Conservation (phyloP, 2,797 vertebrate genomes). For the Coilia nasus region DNA sequence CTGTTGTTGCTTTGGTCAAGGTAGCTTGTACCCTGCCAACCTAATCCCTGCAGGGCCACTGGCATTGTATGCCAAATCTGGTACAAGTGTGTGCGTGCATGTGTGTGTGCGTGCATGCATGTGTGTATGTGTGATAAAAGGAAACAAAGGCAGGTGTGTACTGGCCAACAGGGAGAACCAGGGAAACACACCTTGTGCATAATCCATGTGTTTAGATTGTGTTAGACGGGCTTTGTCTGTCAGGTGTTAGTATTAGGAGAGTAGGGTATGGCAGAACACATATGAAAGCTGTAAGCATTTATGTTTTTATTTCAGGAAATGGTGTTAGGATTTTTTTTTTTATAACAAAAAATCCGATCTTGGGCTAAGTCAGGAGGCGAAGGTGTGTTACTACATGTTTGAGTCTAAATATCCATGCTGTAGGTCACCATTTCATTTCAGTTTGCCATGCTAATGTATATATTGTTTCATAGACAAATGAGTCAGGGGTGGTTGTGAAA, state of each 20-base stretch:
- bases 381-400: not conserved
- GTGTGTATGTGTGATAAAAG: not conserved
- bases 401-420: too few relatives aligned
- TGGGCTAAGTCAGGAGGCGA: conserved; percentile 49
- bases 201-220: not conserved
- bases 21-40: not conserved
- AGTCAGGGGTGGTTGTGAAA: not conserved
- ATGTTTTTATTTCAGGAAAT: conserved; percentile 29
- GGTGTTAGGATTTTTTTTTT: conserved; percentile 45
- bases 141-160: conserved; percentile 5
- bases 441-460: too few relatives aligned
- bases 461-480: too few relatives aligned
- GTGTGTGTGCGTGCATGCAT: not conserved
- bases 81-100: not conserved
- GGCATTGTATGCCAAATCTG: not conserved
- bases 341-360: conserved; percentile 15
- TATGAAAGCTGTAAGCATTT: conserved; percentile 26
- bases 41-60: not conserved
- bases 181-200: not conserved
- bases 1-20: not conserved
- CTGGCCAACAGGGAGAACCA: not conserved
- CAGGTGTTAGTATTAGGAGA: conserved; percentile 30
- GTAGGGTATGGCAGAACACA: conserved; percentile 32
- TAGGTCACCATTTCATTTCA: too few relatives aligned
- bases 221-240: conserved; percentile 26